These are phyloP conservation scores for Pimpla rufipes DNA, from an alignment of 2,888 invertebrate genomes.

Conservation along the genomic window DNA sequence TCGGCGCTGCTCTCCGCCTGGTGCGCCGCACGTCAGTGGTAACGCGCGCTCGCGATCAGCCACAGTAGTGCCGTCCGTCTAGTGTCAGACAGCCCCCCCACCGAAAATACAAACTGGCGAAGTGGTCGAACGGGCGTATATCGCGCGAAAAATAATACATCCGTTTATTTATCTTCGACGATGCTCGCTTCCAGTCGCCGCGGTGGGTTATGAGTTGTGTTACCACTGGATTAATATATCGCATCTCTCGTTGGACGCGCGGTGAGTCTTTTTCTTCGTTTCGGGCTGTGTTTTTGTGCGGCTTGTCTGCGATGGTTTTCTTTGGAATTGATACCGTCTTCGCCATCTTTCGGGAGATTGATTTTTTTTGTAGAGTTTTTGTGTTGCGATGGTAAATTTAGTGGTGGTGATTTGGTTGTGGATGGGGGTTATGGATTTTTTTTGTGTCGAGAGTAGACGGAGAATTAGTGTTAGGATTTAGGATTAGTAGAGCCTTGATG, in stretches of 20 bases:
- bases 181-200: slow-evolving; percentile 31
- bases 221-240: slow-evolving; percentile 61
- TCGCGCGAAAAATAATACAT: slow-evolving; percentile 1
- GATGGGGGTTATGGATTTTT: too few species aligned
- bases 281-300: background rate
- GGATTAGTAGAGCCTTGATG: too few species aligned
- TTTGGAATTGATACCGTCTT: background rate
- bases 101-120: too few species aligned
- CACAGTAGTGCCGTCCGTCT: slow-evolving; percentile 43
- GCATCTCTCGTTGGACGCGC: slow-evolving; percentile 52
- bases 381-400: too few species aligned
- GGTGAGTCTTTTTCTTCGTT: slow-evolving; percentile 52
- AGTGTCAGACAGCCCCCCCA: slow-evolving; percentile 34
- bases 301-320: background rate
- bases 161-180: background rate
- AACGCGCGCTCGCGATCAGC: slow-evolving; percentile 40
- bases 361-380: too few species aligned
- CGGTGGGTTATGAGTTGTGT: slow-evolving; percentile 66
- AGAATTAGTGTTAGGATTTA: too few species aligned
- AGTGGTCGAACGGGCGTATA: slow-evolving; percentile 5
- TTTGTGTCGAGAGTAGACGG: too few species aligned
- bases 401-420: too few species aligned
- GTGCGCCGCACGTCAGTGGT: slow-evolving; percentile 23
- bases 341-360: too few species aligned
- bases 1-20: background rate